Conservation (phyloP, 2,888 invertebrate species). For the Pseudeuparius sepicola region DNA sequence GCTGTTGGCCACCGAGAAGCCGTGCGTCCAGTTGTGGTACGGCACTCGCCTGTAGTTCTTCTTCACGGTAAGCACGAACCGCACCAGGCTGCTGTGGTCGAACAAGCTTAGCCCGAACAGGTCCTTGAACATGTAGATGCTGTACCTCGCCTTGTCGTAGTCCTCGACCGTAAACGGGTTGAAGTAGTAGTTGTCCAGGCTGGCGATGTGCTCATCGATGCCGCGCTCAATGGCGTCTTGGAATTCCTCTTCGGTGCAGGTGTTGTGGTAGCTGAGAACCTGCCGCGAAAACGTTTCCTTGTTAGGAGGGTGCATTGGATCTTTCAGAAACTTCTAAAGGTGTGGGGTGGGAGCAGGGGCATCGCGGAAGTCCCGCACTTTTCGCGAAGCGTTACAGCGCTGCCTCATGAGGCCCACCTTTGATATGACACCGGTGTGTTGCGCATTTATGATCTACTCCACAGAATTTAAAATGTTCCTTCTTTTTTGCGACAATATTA, state of each 20-base stretch:
- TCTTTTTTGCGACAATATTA: no score
- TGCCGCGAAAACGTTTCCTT: conserved; percentile 37
- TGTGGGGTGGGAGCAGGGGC: no score
- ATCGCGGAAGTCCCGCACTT: no score
- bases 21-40: conserved; percentile 84
- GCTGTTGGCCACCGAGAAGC: conserved; percentile 76
- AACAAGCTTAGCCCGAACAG: conserved; percentile 58
- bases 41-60: conserved; percentile 78
- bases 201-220: conserved; percentile 28
- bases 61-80: conserved; percentile 70
- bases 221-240: conserved; percentile 27
- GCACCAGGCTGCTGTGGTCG: conserved; percentile 55
- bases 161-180: conserved; percentile 62
- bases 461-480: no score
- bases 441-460: no score
- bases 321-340: no score
- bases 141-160: conserved; percentile 60
- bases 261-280: conserved; percentile 75
- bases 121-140: conserved; percentile 63
- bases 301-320: no score
- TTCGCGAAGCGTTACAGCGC: no score
- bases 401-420: no score
- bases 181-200: conserved; percentile 54
- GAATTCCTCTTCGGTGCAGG: conserved; percentile 63
- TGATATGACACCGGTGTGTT: no score